A percentile compares a stretch with the other conserved stretches of the same genome.
phyloP scores from a whole-genome alignment of 2,113 vertebrate species.

The Triplophysa dalaica region DNA sequence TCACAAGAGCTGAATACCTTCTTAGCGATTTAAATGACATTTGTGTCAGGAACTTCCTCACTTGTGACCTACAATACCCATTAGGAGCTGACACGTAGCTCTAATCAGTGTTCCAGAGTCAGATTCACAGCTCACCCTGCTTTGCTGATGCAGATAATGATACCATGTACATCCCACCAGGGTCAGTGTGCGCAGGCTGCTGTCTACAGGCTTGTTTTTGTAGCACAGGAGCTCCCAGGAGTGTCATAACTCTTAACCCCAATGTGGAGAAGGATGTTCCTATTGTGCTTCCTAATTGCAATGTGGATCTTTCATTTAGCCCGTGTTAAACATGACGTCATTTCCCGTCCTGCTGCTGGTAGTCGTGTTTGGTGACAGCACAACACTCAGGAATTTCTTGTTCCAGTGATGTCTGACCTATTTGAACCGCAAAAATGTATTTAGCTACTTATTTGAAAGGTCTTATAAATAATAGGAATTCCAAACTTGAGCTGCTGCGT shows the following conservation, averaged over 20 bases:
- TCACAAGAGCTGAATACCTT: neutral
- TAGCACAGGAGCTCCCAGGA: conserved; percentile 68
- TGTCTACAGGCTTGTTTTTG: conserved; percentile 69
- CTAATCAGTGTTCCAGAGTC: conserved; percentile 13
- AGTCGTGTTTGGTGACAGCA: conserved; percentile 31
- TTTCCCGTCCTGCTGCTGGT: conserved; percentile 52
- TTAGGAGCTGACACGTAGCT: conserved; percentile 4
- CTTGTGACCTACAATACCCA: conserved; percentile 36
- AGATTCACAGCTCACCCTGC: neutral
- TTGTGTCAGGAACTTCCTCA: conserved; percentile 19
- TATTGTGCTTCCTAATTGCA: conserved; percentile 80
- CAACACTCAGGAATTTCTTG: conserved; percentile 18
- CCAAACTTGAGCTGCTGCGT: neutral
- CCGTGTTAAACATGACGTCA: conserved; percentile 62
- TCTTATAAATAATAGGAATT: neutral
- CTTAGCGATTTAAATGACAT: conserved; percentile 11
- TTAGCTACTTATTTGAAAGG: neutral
- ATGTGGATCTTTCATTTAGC: conserved; percentile 76
- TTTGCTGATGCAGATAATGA: conserved; percentile 25
- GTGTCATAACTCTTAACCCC: conserved; percentile 72
- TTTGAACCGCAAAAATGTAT: neutral
- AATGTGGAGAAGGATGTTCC: conserved; percentile 74
- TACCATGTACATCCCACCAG: conserved; percentile 31
- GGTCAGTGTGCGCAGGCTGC: conserved; percentile 49
- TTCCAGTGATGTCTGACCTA: neutral